Evolutionary conservation across 1,140 invertebrate species (phyloP), one percentile per base, ranked within the genome.

Genomic region (Heliconius himera): DNA sequence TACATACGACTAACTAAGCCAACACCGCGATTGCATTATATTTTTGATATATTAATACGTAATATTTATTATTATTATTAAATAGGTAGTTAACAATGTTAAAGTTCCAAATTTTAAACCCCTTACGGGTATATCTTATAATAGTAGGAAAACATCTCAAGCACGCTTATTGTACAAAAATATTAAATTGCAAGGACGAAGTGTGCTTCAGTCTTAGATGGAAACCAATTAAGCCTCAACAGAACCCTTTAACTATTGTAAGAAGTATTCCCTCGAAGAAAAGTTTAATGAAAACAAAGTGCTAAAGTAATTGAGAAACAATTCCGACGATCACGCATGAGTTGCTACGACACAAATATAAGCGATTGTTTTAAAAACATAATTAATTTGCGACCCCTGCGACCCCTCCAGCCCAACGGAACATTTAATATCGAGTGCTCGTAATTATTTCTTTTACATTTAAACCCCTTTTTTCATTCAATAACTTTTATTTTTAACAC

Each of bases 291-390:
- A 89, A 93, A 90, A 93, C 90, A 93, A 93, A 93, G 92, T 92
- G 87, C 82, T 88, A 87, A 91, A 92, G 91, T 92, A 93, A 93
- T 92, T 85, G 89, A 94, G 90, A 91, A 94, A 93, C 93, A 93
- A 94, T 94, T 94, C 89, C 83, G 87, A 92, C 86, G 83, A 91
- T 91, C 89, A 94, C 90, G 93, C 93, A 93, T 94, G 92, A 93
- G 85, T 92, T 85, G 92, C 83, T 88, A 85, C 90, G 84, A 82
- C 85, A 93, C 91, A 93, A 94, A 94, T 94, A 92, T 92, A 93
- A 90, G 88, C 89, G 88, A 94, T 94, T 94, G 93, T 94, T 94
- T 94, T 94, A 92, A 93, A 93, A 94, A 93, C 92, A 91, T 93
- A 93, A 94, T 94, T 93, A 94, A 93, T 94, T 93, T 94, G 86